Evolutionary conservation across 1,140 invertebrate genomes (phyloP), one percentile per base, ranked within the genome.

Genomic region (Periplaneta americana): DNA sequence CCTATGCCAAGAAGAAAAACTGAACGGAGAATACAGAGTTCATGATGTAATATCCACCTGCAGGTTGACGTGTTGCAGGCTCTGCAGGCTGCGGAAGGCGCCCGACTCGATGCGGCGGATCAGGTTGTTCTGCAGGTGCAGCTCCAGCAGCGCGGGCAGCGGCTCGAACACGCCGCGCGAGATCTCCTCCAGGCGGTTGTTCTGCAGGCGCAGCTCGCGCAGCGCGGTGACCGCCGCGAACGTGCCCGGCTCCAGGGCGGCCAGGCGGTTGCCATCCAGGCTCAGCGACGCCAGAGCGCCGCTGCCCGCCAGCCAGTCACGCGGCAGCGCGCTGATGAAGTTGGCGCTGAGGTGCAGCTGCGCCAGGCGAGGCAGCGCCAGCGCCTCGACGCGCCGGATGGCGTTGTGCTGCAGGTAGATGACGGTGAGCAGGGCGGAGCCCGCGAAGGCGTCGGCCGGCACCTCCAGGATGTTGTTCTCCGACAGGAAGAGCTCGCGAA

Each of bases 391-490:
- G 82, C 91, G 89, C 48, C 93, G 89, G 39, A 98, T 94, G 10
- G 96, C 95, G 87, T 98, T 98, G 83, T 96, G 93, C 85, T 97
- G 95, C 75, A 98, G 88, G 87, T 97, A 96, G 48, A 98, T 92
- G 31, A 97, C 95, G 2, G 93, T 92, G 28, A 98, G 89, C 78
- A 92, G 92, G 1, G 91, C 86, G 9, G 95, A 95, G 82, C 95
- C 95, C 6, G 91, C 90, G 86, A 98, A 98, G 17, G 95, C 94
- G 82, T 96, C 93, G 8, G 92, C 91, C 0, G 94, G 92, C 83
- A 98, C 91, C 87, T 96, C 95, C 1, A 97, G 87, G 76, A 98
- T 95, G 86, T 97, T 97, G 86, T 98, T 98, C 86, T 97, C 95
- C 1, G 95, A 94, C n/a, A 98, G 88, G 86, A 97, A 96, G 32